A percentile compares a stretch with the other conserved stretches of the same genome.
These are phyloP conservation scores for Aythya baeri DNA, from an alignment of 2,113 vertebrate genomes.

Conservation along the genomic window DNA sequence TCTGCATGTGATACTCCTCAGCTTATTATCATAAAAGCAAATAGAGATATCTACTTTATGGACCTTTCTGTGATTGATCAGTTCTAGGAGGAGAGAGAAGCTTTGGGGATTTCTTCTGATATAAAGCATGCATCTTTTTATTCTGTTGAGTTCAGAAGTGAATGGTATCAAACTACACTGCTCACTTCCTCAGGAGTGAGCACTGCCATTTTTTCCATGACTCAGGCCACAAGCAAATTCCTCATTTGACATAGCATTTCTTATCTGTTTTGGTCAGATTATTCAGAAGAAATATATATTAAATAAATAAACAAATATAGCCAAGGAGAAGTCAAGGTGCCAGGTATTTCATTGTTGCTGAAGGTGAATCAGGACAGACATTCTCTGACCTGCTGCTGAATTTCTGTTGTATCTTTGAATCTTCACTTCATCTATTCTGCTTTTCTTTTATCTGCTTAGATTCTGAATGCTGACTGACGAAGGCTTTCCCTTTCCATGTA, in stretches of 20 bases:
- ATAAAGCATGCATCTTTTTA: neutral
- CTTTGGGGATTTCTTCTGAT: neutral
- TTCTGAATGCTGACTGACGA: neutral
- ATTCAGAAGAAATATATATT: neutral
- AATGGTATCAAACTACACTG: rapidly evolving
- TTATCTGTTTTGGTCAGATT: neutral
- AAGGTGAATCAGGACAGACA: neutral
- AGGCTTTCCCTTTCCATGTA: neutral
- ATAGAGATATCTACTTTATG: neutral
- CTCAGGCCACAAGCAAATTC: neutral
- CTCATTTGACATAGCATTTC: neutral
- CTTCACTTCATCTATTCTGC: neutral
- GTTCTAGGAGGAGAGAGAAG: neutral
- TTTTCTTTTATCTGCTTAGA: neutral
- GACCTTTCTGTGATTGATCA: neutral
- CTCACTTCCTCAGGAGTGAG: rapidly evolving
- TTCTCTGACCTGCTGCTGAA: neutral
- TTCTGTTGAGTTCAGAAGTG: neutral
- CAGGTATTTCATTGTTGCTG: neutral
- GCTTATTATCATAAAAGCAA: neutral
- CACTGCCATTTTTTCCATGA: neutral
- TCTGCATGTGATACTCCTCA: neutral
- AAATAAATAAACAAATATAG: neutral
- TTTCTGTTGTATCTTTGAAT: neutral
- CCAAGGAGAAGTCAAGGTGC: neutral